Evolutionary conservation across 2,797 vertebrate species (phyloP), one percentile per base, ranked within the genome.

Genomic region (Oreochromis mossambicus): DNA sequence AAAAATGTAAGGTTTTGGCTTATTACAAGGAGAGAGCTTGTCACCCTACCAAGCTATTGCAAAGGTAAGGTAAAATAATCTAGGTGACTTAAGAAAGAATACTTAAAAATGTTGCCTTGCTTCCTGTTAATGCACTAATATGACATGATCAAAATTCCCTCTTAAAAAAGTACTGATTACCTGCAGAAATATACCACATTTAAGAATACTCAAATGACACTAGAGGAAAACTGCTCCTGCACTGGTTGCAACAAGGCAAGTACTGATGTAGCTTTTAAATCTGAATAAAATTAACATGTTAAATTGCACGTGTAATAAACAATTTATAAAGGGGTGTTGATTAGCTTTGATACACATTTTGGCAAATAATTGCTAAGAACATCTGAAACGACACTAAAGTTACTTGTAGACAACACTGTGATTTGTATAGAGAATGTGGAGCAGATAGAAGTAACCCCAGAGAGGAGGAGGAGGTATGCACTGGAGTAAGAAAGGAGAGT

Each of bases 121-220:
- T 66, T 38, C 34, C 61, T 66, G 34, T 38, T 66, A 21, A 46
- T 46, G 14, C 14, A 15, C 43, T 46, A 46, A 15, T 46, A 15
- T 46, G 5, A 46, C 12, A 46, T 46, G 14, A 46, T 41, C 38
- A 66, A 51, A 38, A 8, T 5, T 12, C 4, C 7, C 11, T 66
- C 26, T 66, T 41, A 21, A 38, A 13, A 66, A 41, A 66, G 36
- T 38, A 8, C 61, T 2, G n/a, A 68, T 38, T 43, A 0, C 38
- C 38, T 43, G 13, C 38, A 68, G 36, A 41, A 68, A 43, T 43
- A 61, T 61, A 1, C 29, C 15, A 38, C n/a, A 41, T 41, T 38
- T 41, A 41, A 9, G 61, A 68, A 43, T 1, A 68, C 38, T 21
- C 36, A 24, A 68, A 43, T 0, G n/a, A 15, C 41, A 0, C 24